Conservation (phyloP, 2,797 vertebrate genomes). For the Trachops cirrhosus region DNA sequence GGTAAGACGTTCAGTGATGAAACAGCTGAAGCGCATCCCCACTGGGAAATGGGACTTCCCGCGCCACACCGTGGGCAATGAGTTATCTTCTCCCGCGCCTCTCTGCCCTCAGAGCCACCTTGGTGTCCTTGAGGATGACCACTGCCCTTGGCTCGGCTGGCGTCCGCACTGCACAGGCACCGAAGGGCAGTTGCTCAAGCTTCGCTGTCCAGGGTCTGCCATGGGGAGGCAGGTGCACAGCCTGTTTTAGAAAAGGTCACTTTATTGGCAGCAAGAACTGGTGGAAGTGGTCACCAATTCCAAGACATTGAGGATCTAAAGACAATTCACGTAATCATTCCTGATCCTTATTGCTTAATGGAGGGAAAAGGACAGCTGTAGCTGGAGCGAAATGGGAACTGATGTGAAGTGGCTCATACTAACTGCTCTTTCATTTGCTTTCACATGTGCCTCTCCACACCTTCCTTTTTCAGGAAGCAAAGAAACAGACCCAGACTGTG, state of each 20-base stretch:
- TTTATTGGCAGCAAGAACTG: not conserved
- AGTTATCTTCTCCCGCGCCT: not conserved
- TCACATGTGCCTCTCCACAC: accelerated
- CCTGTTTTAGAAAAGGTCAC: not conserved
- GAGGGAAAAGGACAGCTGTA: not conserved
- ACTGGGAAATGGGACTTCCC: not conserved
- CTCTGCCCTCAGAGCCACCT: not conserved
- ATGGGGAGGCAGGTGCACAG: not conserved
- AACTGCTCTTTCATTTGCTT: not conserved
- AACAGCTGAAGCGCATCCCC: too few species aligned
- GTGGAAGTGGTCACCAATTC: not conserved
- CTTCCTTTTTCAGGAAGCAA: not conserved
- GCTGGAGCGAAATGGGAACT: too few species aligned
- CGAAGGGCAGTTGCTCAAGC: not conserved
- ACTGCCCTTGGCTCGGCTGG: not conserved
- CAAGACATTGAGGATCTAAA: not conserved
- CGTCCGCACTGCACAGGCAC: not conserved
- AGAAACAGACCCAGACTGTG: not conserved
- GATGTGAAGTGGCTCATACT: not conserved
- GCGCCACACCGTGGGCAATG: not conserved
- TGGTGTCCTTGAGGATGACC: not conserved
- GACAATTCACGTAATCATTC: not conserved
- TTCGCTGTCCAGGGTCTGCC: not conserved
- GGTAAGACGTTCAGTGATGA: not conserved
- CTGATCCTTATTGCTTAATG: not conserved